Evolutionary conservation across 1,140 invertebrate species (phyloP).

Genomic region (Ceratina japonica): DNA sequence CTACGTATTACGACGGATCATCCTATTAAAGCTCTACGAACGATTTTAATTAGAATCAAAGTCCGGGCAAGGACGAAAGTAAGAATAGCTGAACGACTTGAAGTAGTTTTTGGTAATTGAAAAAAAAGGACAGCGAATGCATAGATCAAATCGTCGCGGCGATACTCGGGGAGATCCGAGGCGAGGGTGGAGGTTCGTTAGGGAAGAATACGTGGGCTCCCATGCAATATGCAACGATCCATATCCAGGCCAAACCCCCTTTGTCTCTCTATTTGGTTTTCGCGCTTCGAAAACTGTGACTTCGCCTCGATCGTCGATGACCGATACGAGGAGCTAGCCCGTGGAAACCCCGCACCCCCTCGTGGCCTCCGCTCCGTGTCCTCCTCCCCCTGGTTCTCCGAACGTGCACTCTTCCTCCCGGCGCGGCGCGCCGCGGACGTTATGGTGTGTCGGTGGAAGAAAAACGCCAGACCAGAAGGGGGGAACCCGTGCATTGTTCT

Average conservation of each 20-base stretch:
- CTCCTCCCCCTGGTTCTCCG: too few species aligned
- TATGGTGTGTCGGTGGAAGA: slow-evolving; percentile 35
- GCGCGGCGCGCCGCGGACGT: not conserved
- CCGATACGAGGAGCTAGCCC: slow-evolving; percentile 20
- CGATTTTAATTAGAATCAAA: too few species aligned
- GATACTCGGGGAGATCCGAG: slow-evolving; percentile 1
- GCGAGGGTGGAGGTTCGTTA: slow-evolving; percentile 59
- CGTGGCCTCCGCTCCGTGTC: not conserved
- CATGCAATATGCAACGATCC: slow-evolving; percentile 69
- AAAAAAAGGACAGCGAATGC: too few species aligned
- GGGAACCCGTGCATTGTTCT: slow-evolving; percentile 53
- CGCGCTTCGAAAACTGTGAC: slow-evolving; percentile 55
- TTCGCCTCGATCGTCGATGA: slow-evolving; percentile 39
- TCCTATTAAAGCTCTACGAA: too few species aligned
- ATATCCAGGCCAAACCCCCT: slow-evolving; percentile 53
- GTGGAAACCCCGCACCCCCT: not conserved
- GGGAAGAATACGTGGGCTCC: slow-evolving; percentile 61
- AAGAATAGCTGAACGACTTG: too few species aligned
- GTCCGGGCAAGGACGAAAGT: too few species aligned
- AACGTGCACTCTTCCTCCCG: not conserved
- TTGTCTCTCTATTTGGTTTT: slow-evolving; percentile 51
- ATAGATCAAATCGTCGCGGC: not conserved
- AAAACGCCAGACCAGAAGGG: slow-evolving; percentile 14
- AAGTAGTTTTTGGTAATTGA: too few species aligned
- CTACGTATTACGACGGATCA: too few species aligned